Evolutionary conservation across 2,797 vertebrate species (phyloP), one percentile per base, ranked within the genome.

Genomic region (Tolypeutes matacus): DNA sequence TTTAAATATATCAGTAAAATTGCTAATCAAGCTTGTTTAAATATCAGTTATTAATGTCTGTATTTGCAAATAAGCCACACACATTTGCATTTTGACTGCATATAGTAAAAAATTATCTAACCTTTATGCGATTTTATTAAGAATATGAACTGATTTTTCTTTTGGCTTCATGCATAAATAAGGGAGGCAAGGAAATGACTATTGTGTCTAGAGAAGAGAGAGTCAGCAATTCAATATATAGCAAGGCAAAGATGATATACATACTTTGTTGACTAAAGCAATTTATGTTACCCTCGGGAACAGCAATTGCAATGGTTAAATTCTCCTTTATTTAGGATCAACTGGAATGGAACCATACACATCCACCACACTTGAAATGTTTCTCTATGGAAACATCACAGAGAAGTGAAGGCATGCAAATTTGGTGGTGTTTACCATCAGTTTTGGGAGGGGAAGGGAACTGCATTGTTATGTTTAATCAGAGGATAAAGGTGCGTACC

Each of bases 51-150:
- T 98, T 98, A 98, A 98, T 96, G 98, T 94, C 95, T 96, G 70
- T 97, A 95, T 95, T 97, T 98, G 98, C 98, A 98, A 98, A 98
- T 97, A 98, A 98, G 97, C 97, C 97, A 95, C 95, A 95, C 46
- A 6, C 92, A 98, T 98, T 98, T 98, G 97, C 98, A 98, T 98
- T 98, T 98, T 98, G 97, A 98, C 96, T 97, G 96, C 97, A 95
- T 73, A 93, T 67, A 96, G 97, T 98, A 98, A 97, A 97, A 97
- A 97, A 97, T 95, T 91, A 98, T 97, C 96, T 92, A 88, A 96
- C 92, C 95, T 92, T 96, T 97, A 98, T 97, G 97, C 85, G 86
- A 60, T 97, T 97, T 98, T 97, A 97, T 97, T 97, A 98, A 96
- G 96, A 98, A 97, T 97, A 98, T 96, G 95, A 98, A 98, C 97